Evolutionary conservation across 2,888 invertebrate genomes (phyloP), one percentile per base, ranked within the genome.

Genomic region (Agrochola litura): DNA sequence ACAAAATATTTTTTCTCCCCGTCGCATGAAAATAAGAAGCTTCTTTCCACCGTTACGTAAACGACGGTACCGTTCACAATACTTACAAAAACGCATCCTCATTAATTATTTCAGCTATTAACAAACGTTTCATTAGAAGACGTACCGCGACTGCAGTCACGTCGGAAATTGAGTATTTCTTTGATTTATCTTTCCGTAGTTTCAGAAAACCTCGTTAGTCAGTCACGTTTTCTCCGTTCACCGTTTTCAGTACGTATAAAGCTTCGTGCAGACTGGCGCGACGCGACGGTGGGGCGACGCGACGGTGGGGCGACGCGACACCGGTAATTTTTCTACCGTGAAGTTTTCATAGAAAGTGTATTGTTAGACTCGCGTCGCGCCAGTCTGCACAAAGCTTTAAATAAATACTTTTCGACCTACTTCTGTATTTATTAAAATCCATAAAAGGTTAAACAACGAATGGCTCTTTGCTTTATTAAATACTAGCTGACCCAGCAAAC

Each of bases 181-280:
- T 56, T 46, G 25, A 65, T 66, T 30, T 63, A 76, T 63, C 43
- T 64, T 60, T 66, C 52, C n/a, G 67, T 30, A 49, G 41, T 60
- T 77, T 43, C 19, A 60, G 22, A 77, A 77, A 43, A 43, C 56
- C 60, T 77, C n/a, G 22, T 60, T 6, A 16, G 25, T 60, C 10
- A 25, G 60, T 60, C 74, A 68, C n/a, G 61, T 52, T 43, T 52
- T 61, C 52, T 73, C 8, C 3, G n/a, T 9, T 73, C 9, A 25
- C 16, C 9, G 41, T 43, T 30, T 75, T 61, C 41, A 46, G 46
- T 46, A 5, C 46, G 46, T 46, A 46, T 4, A 37, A 37, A 37
- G 37, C 37, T 37, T 37, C 37, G 37, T 37, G 37, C 37, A 37
- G 37, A 37, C 37, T 37, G 37, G 37, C 37, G 37, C 37, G 37